A percentile compares a stretch with the other conserved stretches of the same genome.
phyloP scores from a whole-genome alignment of 2,797 vertebrate genomes.

The Crocodylus rhombifer region DNA sequence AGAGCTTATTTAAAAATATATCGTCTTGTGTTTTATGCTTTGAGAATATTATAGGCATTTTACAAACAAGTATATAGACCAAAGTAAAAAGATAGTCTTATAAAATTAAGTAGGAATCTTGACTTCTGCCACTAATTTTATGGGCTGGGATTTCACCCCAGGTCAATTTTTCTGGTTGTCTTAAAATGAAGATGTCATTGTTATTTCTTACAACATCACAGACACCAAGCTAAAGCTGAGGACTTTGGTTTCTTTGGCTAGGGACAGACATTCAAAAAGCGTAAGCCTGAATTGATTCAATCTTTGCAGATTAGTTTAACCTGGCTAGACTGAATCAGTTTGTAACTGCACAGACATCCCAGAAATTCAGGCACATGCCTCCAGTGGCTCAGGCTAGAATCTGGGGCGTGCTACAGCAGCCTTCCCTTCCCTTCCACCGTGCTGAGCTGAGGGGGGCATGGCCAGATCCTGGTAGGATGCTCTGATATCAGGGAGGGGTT shows the following conservation, averaged over 20 bases:
- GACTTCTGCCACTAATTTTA: neutral
- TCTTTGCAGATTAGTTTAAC: too few species aligned
- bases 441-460: too few species aligned
- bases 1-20: neutral
- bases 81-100: neutral
- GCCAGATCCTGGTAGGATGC: too few species aligned
- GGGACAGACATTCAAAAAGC: too few species aligned
- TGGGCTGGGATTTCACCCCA: neutral
- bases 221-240: neutral
- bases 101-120: neutral
- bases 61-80: neutral
- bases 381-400: too few species aligned
- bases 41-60: neutral
- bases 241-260: neutral
- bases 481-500: too few species aligned
- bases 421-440: too few species aligned
- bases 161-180: neutral
- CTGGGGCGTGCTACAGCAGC: too few species aligned
- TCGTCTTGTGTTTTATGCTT: neutral
- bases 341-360: too few species aligned
- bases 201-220: neutral
- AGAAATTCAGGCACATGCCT: too few species aligned
- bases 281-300: too few species aligned
- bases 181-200: neutral
- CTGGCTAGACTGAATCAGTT: too few species aligned